These are phyloP conservation scores for Copidosoma aretas DNA, from an alignment of 2,888 invertebrate species.

Conservation along the genomic window DNA sequence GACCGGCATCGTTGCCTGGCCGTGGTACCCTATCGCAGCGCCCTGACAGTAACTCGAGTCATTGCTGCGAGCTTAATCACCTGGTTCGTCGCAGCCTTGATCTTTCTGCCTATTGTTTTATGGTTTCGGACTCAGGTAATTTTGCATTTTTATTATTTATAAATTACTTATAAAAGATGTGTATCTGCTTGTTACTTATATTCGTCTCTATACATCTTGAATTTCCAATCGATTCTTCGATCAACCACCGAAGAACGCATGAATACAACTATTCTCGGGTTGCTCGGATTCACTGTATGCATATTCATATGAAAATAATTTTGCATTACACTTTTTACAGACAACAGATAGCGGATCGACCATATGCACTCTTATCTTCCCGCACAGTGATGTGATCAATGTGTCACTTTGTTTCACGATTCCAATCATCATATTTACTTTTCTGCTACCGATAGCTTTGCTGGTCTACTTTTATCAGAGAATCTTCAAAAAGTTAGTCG, in stretches of 20 bases:
- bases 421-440: constrained; percentile 64
- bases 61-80: constrained; percentile 60
- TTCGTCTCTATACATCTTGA: no score
- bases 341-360: constrained; percentile 46
- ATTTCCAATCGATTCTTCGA: no score
- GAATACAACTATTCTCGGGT: no score
- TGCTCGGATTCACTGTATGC: no score
- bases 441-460: constrained; percentile 66
- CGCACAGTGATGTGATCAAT: constrained; percentile 62
- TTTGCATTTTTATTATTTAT: no score
- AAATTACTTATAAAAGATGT: not conserved
- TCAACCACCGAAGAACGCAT: no score
- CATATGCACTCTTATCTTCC: constrained; percentile 67
- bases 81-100: constrained; percentile 64
- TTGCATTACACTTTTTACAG: constrained; percentile 37
- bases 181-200: no score
- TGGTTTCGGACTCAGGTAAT: constrained; percentile 63
- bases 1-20: constrained; percentile 67
- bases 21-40: constrained; percentile 66
- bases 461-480: constrained; percentile 66
- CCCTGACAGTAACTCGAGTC: constrained; percentile 62
- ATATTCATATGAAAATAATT: no score
- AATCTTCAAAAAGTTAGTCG: constrained; percentile 66
- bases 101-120: constrained; percentile 65
- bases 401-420: constrained; percentile 65